Conservation (phyloP, 2,888 invertebrate genomes). For the Spisula solida region DNA sequence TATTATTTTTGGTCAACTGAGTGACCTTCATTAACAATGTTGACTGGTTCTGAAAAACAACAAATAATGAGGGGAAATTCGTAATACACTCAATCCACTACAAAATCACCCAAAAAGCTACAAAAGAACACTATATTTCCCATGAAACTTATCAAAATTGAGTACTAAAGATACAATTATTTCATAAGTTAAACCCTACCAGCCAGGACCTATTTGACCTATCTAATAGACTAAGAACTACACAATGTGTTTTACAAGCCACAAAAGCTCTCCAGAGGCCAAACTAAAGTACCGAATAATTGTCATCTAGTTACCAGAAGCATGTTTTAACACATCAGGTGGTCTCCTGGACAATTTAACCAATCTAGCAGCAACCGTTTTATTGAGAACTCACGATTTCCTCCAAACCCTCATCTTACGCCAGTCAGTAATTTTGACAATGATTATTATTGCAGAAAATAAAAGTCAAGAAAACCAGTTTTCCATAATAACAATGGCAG, state of each 20-base stretch:
- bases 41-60: no score
- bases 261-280: constrained; percentile 19
- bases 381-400: not conserved
- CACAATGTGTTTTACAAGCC: constrained; percentile 16
- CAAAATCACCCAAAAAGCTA: not conserved
- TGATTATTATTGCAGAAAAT: constrained; percentile 45
- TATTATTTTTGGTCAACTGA: no score
- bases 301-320: not conserved
- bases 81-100: not conserved
- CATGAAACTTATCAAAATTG: constrained; percentile 18
- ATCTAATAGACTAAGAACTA: constrained; percentile 10
- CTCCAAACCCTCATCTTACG: not conserved
- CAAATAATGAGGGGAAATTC: not conserved
- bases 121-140: not conserved
- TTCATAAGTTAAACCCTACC: not conserved
- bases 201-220: not conserved
- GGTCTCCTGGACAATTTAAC: not conserved
- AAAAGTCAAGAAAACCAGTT: constrained; percentile 26
- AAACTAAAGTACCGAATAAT: constrained; percentile 21
- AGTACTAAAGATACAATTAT: not conserved
- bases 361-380: not conserved
- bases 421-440: constrained; percentile 26
- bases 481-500: constrained; percentile 9
- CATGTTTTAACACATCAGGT: constrained; percentile 8
- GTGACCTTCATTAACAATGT: no score